Evolutionary conservation across 2,113 vertebrate genomes (phyloP), one percentile per base, ranked within the genome.

Genomic region (Acanthochromis polyacanthus): DNA sequence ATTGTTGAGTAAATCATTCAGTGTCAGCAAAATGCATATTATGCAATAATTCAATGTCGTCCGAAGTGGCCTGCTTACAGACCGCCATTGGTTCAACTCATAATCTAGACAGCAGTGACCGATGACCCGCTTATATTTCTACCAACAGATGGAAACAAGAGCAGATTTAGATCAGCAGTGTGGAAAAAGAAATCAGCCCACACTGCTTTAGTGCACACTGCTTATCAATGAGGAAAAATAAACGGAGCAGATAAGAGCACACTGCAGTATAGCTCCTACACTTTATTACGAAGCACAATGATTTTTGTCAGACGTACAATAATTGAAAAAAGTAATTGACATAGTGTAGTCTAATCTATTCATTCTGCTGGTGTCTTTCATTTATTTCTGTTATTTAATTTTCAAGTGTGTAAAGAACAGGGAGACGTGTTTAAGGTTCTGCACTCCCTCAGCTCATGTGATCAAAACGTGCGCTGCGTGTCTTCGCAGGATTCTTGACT

Each of bases 161-260:
- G 48, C 50, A 68, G 32, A 61, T 72, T 60, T 45, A 69, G 48
- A 64, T 74, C 25, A 61, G 20, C n/a, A 20, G 57, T 43, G 15
- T 61, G 25, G 66, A 46, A 79, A 38, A 72, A 46, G 1, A 17
- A 48, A 61, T 58, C 16, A 23, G 46, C 19, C 10, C 17, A 15
- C 48, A 52, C 8, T 48, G 68, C 55, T 46, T 53, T 20, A 58
- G 20, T 61, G 23, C 50, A 66, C 22, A 45, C 8, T 51, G 56
- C 61, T 75, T 71, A 69, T 79, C 78, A 71, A 32, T 51, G 45
- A 48, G 57, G 5, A 56, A 61, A 57, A 75, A 75, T 38, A 51
- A 57, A 50, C 5, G 12, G 30, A 45, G 43, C 25, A 50, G 45
- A 77, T 58, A 77, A 73, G 48, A 51, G 17, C 22, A 43, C 10